Evolutionary conservation across 92 coral and sea anemone genomes (phyloP).

Genomic region (Plumapathes pennacea): DNA sequence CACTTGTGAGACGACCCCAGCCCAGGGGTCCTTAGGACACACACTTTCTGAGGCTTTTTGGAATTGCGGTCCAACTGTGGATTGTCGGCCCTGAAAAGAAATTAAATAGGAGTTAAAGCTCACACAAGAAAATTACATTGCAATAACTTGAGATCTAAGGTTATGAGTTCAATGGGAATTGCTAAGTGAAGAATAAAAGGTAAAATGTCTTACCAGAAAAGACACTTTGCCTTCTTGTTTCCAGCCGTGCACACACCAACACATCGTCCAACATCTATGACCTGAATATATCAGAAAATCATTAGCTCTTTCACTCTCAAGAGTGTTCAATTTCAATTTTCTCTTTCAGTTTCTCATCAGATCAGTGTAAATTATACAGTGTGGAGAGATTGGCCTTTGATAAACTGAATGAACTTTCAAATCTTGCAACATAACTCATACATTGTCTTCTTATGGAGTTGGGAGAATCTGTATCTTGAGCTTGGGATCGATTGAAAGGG

Average conservation of each 20-base stretch:
- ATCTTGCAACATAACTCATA: too few relatives aligned
- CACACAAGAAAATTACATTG: background rate
- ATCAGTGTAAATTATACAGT: too few relatives aligned
- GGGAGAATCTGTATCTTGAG: too few relatives aligned
- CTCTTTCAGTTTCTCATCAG: too few relatives aligned
- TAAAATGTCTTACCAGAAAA: conserved; percentile 19
- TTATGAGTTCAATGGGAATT: background rate
- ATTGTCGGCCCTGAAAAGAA: conserved; percentile 11
- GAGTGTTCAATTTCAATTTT: too few relatives aligned
- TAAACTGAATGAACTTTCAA: too few relatives aligned
- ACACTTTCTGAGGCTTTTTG: conserved; percentile 1
- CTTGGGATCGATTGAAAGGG: too few relatives aligned
- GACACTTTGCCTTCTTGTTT: conserved; percentile 14
- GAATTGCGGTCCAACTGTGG: conserved; percentile 4
- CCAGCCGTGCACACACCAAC: conserved; percentile 14
- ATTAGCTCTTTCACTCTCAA: background rate
- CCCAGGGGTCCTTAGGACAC: background rate
- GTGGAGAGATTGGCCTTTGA: too few relatives aligned
- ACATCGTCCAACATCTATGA: conserved; percentile 41
- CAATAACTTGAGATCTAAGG: background rate
- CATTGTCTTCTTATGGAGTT: too few relatives aligned
- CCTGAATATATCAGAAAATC: conserved; percentile 2
- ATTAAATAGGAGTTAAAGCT: background rate
- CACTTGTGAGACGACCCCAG: background rate
- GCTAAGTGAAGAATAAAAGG: background rate